Evolutionary conservation across 2,113 vertebrate genomes (phyloP), one percentile per base, ranked within the genome.

Genomic region (Phyllostomus hastatus): DNA sequence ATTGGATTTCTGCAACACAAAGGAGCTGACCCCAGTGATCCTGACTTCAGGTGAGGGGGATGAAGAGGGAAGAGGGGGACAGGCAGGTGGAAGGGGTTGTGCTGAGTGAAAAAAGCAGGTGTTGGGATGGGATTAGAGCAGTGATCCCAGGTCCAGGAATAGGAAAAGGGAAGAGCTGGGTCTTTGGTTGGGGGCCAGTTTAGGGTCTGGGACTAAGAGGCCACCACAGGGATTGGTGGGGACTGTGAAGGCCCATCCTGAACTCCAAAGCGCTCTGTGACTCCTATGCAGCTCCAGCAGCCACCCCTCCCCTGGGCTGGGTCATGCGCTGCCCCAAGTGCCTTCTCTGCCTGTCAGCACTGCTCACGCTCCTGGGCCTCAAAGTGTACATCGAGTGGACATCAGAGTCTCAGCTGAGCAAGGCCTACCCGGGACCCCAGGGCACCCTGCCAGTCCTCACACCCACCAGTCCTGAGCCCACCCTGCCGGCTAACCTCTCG

Each of bases 331-430:
- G 75, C 82, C 85, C 97, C 52, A 98, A 98, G 96, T 97, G 97
- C 73, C 95, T 97, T 76, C 97, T 98, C 26, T 97, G 97, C 50
- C 92, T 97, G 94, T 88, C 95, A 67, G 98, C 98, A 0, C 75
- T 98, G 75, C 90, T 98, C 48, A 98, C 98, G 0, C 97, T 98
- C 26, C 69, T 98, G 48, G 96, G 97, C 92, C 97, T 98, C 84
- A 98, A 98, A 70, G 97, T 98, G 48, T 98, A 98, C 94, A 97
- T 98, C 12, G 98, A 98, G 61, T 97, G 98, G 97, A 97, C 90
- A 0, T 88, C 96, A 0, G 97, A 97, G 73, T 48, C 96, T 22
- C 64, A 67, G 28, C 73, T 88, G 8, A 64, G 17, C 82, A 95
- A 93, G 93, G 88, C 86, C 46, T 93, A 67, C 50, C 75, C 41